Evolutionary conservation across 2,113 vertebrate species (phyloP).

Genomic region (Hemiscyllium ocellatum): DNA sequence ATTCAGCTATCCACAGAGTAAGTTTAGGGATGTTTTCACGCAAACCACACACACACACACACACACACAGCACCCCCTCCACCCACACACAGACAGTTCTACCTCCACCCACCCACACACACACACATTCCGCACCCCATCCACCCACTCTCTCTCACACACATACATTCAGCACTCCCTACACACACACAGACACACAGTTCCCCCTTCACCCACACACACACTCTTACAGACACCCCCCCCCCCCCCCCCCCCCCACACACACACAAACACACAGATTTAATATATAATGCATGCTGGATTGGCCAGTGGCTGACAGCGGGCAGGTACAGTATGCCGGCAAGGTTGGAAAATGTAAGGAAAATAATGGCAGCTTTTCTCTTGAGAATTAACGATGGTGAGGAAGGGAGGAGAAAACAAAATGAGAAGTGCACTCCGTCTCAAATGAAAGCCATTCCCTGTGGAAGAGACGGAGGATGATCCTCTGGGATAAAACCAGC

Average conservation of each 20-base stretch:
- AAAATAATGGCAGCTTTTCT: neutral
- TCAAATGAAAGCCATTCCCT: slow-evolving; percentile 21
- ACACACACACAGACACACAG: too few relatives aligned
- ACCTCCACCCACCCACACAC: too few relatives aligned
- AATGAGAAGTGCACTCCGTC: neutral
- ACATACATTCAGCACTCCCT: too few relatives aligned
- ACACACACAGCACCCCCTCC: too few relatives aligned
- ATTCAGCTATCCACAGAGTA: neutral
- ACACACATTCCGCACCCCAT: too few relatives aligned
- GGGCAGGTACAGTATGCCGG: too few relatives aligned
- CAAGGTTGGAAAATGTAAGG: neutral
- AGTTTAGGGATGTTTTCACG: neutral
- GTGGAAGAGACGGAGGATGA: neutral
- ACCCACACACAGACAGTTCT: too few relatives aligned
- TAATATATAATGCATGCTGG: neutral
- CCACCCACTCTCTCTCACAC: too few relatives aligned
- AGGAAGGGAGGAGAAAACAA: neutral
- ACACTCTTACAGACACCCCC: too few relatives aligned
- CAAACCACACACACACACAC: neutral
- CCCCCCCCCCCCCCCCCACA: too few relatives aligned
- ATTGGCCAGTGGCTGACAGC: neutral
- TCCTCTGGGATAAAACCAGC: neutral
- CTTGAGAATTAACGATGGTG: neutral
- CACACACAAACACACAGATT: too few relatives aligned
- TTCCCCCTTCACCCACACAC: too few relatives aligned